Evolutionary conservation across 2,797 vertebrate species (phyloP), one percentile per base, ranked within the genome.

Genomic region (Liparis tanakae): DNA sequence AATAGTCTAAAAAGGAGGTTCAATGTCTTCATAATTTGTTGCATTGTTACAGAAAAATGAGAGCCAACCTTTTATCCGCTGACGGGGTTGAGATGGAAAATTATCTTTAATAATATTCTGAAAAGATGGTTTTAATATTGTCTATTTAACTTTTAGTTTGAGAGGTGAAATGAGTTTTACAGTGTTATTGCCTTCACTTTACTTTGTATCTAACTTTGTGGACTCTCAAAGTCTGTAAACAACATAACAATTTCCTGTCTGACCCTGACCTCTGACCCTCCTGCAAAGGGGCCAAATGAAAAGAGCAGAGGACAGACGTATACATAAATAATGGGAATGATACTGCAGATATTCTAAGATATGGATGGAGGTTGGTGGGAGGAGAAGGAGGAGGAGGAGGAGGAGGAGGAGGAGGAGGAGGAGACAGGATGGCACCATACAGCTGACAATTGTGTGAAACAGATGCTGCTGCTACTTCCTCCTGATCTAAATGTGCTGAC

Each of bases 281-380:
- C 67, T 62, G 58, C 41, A 41, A 39, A 76, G 62, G 41, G 76
- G 56, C 41, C 50, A 63, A 83, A 71, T 58, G 58, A 67, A 68
- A 68, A 79, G 74, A 78, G 59, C 66, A 76, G 25, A 55, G 58
- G 53, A 46, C 48, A 74, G 44, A 73, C 33, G 70, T 39, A 82
- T 70, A 74, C 82, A 86, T 80, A 77, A 68, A 74, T 70, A 82
- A 84, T 50, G 46, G 53, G 43, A 33, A 74, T 82, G 74, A 80
- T 48, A 53, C 69, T 61, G 57, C 22, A 67, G 75, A 72, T 79
- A 72, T 75, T 79, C 73, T 71, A 55, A 68, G 78, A 59, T 67
- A 79, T 41, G 67, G 48, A 70, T 34, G 34, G 62, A 30, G 51
- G 51, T 25, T 25, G 51, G 51, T 54, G 50, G 12, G 12, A 10